phyloP scores from a whole-genome alignment of 2,113 vertebrate genomes.

The Pedetes capensis region DNA sequence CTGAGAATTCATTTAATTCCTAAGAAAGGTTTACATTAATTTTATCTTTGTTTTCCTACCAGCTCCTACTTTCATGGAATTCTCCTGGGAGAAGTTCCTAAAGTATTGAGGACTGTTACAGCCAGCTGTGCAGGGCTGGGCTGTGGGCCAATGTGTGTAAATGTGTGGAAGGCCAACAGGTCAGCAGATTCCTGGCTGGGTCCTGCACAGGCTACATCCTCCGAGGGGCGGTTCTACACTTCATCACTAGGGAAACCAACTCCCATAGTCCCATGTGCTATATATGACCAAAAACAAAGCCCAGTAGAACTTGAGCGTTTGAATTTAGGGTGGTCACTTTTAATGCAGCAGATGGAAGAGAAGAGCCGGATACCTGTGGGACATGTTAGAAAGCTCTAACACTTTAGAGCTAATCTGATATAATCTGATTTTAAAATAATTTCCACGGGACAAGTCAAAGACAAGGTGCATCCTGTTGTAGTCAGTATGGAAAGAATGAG shows the following conservation, averaged over 20 bases:
- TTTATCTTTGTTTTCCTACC: conserved; percentile 79
- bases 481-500: not conserved
- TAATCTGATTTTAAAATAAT: conserved; percentile 26
- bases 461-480: not conserved
- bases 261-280: conserved; percentile 49
- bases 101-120: conserved; percentile 69
- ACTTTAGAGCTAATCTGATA: conserved; percentile 34
- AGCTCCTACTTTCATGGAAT: conserved; percentile 76
- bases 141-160: conserved; percentile 76
- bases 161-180: conserved; percentile 73
- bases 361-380: conserved; percentile 31
- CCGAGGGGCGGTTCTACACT: conserved; percentile 75
- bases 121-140: conserved; percentile 82
- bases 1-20: conserved; percentile 78
- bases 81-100: conserved; percentile 75
- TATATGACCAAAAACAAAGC: conserved; percentile 67
- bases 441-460: conserved; percentile 31
- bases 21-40: conserved; percentile 76
- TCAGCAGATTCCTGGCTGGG: conserved; percentile 76
- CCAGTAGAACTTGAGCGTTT: conserved; percentile 42
- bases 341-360: conserved; percentile 60
- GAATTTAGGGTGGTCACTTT: conserved; percentile 72
- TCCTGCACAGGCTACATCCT: conserved; percentile 75
- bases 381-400: conserved; percentile 54
- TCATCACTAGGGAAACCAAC: conserved; percentile 78